Evolutionary conservation across 2,888 invertebrate genomes (phyloP).

Genomic region (Pocota personata): DNA sequence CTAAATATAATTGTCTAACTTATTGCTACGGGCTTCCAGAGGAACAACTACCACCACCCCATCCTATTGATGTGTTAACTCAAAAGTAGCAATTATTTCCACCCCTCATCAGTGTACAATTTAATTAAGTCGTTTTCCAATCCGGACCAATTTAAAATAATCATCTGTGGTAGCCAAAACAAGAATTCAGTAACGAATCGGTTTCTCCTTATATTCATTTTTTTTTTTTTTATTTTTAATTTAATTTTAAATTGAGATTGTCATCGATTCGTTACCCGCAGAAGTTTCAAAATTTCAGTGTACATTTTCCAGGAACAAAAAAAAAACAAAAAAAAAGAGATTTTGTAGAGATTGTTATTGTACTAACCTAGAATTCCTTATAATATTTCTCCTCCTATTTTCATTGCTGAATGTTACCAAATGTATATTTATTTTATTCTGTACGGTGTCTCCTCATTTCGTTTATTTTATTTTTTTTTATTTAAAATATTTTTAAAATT

Average conservation of each 20-base stretch:
- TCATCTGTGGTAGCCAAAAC: slow-evolving; percentile 76
- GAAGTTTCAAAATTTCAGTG: not conserved
- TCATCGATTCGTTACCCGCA: slow-evolving; percentile 8
- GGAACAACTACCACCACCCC: slow-evolving; percentile 18
- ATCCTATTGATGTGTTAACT: slow-evolving; percentile 46
- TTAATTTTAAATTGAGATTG: not conserved
- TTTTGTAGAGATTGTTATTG: not conserved
- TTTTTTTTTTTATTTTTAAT: slow-evolving; percentile 11
- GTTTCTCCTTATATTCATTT: not conserved
- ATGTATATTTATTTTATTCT: slow-evolving; percentile 15
- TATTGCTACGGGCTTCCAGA: slow-evolving; percentile 63
- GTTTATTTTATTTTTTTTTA: slow-evolving; percentile 16
- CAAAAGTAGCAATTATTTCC: slow-evolving; percentile 47
- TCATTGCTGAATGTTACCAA: slow-evolving; percentile 58
- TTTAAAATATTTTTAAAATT: slow-evolving; percentile 59
- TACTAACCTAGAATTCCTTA: slow-evolving; percentile 26
- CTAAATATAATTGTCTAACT: slow-evolving; percentile 40
- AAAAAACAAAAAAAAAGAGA: not conserved
- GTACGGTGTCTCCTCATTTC: slow-evolving; percentile 24
- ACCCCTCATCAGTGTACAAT: slow-evolving; percentile 48
- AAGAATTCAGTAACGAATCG: slow-evolving; percentile 19
- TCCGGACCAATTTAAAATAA: slow-evolving; percentile 57
- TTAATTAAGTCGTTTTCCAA: slow-evolving; percentile 67
- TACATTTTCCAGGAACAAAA: not conserved
- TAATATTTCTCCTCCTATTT: slow-evolving; percentile 1